These are phyloP conservation scores for Cheilosia soror DNA, from an alignment of 2,888 invertebrate species.

Conservation along the genomic window DNA sequence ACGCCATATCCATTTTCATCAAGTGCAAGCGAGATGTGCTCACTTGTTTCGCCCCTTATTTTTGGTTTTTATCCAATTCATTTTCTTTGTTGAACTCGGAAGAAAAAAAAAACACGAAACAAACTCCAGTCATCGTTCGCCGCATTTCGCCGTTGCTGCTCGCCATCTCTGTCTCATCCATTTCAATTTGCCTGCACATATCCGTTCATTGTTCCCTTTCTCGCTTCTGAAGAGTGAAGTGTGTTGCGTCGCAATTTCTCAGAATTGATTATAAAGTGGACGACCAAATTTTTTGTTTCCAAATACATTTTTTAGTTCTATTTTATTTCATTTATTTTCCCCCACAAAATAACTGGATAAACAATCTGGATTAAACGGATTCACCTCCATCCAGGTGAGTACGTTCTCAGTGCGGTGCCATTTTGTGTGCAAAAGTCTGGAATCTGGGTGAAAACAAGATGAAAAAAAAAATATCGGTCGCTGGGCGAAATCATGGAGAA, in stretches of 20 bases:
- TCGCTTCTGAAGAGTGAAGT: conserved; percentile 72
- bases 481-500: conserved; percentile 64
- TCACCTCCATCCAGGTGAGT: conserved; percentile 62
- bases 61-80: conserved; percentile 34
- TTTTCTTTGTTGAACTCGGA: conserved; percentile 51
- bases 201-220: conserved; percentile 74
- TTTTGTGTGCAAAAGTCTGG: conserved; percentile 57
- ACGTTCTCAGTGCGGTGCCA: conserved; percentile 42
- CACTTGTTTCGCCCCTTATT: conserved; percentile 68
- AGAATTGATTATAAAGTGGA: conserved; percentile 73
- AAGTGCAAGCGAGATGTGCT: conserved; percentile 43
- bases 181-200: conserved; percentile 54
- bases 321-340: conserved; percentile 60
- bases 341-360: conserved; percentile 52
- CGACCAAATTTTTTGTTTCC: conserved; percentile 66
- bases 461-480: conserved; percentile 35
- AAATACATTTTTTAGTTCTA: conserved; percentile 71
- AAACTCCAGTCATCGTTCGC: conserved; percentile 74
- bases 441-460: conserved; percentile 57
- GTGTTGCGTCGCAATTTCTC: conserved; percentile 75
- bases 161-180: conserved; percentile 64
- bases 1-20: background rate
- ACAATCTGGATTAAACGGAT: conserved; percentile 50
- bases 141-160: conserved; percentile 58
- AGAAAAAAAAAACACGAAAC: conserved; percentile 39